phyloP scores from a whole-genome alignment of 2,113 vertebrate genomes.

The Thryonomys swinderianus region DNA sequence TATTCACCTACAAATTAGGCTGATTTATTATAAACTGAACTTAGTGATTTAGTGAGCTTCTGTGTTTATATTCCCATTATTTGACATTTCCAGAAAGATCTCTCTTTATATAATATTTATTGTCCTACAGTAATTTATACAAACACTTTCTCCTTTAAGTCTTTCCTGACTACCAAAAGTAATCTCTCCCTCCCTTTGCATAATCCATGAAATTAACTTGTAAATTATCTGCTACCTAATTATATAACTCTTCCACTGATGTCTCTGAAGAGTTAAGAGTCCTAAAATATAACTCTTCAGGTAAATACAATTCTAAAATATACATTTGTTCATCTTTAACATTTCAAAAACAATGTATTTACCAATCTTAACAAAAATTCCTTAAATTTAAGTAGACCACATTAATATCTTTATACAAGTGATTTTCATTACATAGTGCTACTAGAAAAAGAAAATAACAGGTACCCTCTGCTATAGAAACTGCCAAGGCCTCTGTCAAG shows the following conservation, averaged over 20 bases:
- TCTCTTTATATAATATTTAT: neutral
- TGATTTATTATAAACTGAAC: neutral
- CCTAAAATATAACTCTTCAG: constrained; percentile 27
- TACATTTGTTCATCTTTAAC: neutral
- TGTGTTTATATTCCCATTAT: neutral
- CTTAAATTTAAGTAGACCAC: neutral
- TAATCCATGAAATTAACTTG: constrained; percentile 42
- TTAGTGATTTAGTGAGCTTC: neutral
- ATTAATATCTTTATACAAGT: neutral
- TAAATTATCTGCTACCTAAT: constrained; percentile 38
- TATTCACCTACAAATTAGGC: neutral
- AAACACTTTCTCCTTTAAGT: constrained; percentile 27
- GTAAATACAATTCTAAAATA: constrained; percentile 47
- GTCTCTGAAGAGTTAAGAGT: constrained; percentile 37
- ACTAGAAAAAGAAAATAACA: constrained; percentile 20
- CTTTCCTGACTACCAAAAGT: neutral
- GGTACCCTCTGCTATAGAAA: neutral
- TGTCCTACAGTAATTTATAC: neutral
- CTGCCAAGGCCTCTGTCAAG: neutral
- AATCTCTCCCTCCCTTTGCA: neutral
- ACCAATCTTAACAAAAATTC: constrained; percentile 16
- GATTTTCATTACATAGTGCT: neutral
- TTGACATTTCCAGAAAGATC: neutral
- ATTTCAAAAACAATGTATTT: constrained; percentile 46
- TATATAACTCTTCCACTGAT: neutral